Percentiles rank a stretch among this genome's conserved stretches.
Conservation (phyloP, 2,113 vertebrate genomes). For the Paraplagusia blochii region DNA sequence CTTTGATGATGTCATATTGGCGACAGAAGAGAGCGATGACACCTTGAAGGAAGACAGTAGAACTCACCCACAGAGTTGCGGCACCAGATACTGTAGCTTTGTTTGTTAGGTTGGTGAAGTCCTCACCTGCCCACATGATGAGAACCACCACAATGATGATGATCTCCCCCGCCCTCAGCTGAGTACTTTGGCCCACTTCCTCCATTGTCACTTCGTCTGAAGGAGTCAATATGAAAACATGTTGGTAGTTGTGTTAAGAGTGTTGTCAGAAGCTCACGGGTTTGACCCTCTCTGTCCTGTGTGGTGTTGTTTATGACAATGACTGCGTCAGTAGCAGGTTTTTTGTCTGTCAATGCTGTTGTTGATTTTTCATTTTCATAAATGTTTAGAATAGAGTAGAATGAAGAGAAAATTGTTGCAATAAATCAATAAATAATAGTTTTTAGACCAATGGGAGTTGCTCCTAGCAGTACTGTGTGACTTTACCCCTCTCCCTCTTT, state of each 20-base stretch:
- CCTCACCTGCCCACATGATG: constrained; percentile 96
- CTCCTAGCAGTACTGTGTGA: not conserved
- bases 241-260: not conserved
- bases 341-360: no score
- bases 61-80: not conserved
- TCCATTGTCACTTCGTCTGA: constrained; percentile 95
- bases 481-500: not conserved
- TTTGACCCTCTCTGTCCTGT: no score
- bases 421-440: no score
- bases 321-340: no score
- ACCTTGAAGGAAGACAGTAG: constrained; percentile 64
- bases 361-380: no score
- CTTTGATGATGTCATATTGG: constrained; percentile 95
- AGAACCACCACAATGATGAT: constrained; percentile 95
- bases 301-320: no score
- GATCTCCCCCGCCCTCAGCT: constrained; percentile 88
- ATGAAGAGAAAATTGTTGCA: not conserved
- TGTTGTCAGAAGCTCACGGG: no score
- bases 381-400: no score
- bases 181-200: constrained; percentile 84
- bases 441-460: no score
- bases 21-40: constrained; percentile 94
- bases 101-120: not conserved
- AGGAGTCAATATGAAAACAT: constrained; percentile 16
- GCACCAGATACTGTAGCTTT: not conserved